phyloP scores from a whole-genome alignment of 2,888 invertebrate species.

The Globia sparganii region DNA sequence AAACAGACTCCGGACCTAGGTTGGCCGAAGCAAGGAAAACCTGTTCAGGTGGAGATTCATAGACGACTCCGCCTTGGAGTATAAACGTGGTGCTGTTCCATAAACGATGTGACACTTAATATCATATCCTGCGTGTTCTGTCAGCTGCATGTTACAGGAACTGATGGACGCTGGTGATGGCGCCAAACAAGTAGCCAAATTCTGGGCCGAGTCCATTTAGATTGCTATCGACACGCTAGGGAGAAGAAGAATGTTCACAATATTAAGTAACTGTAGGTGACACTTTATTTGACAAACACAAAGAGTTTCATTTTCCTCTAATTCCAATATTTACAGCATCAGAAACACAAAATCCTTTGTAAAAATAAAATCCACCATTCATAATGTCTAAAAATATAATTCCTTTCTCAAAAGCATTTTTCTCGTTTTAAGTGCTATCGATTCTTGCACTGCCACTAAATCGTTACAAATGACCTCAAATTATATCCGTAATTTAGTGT shows the following conservation, averaged over 20 bases:
- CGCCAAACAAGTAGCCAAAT: too few relatives aligned
- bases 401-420: constrained; percentile 52
- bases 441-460: constrained; percentile 65
- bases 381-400: constrained; percentile 50
- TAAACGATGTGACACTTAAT: too few relatives aligned
- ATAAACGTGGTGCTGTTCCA: too few relatives aligned
- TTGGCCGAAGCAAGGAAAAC: too few relatives aligned
- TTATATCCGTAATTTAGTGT: constrained; percentile 68
- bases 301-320: constrained; percentile 26
- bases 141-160: too few relatives aligned
- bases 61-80: too few relatives aligned
- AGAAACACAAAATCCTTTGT: constrained; percentile 14
- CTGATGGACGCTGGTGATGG: too few relatives aligned
- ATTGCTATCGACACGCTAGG: too few relatives aligned
- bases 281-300: constrained; percentile 34
- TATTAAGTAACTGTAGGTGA: constrained; percentile 25
- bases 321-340: constrained; percentile 34
- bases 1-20: too few relatives aligned
- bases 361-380: constrained; percentile 47
- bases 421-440: constrained; percentile 66
- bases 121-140: too few relatives aligned
- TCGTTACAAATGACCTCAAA: constrained; percentile 67
- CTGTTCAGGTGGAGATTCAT: too few relatives aligned
- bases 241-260: background rate
- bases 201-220: too few relatives aligned